These are phyloP conservation scores for Propithecus perrieri DNA, from an alignment of 2,797 vertebrate genomes.

Conservation along the genomic window DNA sequence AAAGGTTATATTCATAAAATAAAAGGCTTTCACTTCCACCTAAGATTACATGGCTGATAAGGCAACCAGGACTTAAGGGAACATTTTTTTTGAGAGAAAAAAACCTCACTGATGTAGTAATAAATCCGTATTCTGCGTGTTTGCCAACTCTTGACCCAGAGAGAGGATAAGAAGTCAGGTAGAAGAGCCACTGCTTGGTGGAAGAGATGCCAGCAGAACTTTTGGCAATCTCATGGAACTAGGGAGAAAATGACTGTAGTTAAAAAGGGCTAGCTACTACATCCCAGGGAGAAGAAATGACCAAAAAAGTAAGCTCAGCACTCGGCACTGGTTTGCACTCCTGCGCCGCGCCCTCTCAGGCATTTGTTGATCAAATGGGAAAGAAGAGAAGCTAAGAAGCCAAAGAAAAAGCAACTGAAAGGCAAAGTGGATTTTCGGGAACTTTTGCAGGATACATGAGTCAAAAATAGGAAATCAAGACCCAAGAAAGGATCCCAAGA, in stretches of 20 bases:
- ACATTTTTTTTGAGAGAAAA: not conserved
- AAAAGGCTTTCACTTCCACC: not conserved
- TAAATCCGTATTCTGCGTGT: not conserved
- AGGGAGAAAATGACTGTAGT: not conserved
- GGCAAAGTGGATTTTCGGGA: not conserved
- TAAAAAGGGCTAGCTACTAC: not conserved
- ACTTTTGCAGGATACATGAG: not conserved
- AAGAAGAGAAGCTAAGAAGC: not conserved
- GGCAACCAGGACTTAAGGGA: not conserved
- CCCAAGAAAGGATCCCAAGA: not conserved
- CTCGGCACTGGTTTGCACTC: not conserved
- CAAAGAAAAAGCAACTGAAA: not conserved
- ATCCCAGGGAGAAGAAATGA: not conserved
- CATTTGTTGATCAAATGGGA: not conserved
- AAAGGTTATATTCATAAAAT: constrained; percentile 2
- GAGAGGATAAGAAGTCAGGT: not conserved
- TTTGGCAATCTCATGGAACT: not conserved
- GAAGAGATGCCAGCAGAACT: not conserved
- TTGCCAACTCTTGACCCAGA: not conserved
- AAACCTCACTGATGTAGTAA: not conserved
- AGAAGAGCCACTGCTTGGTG: not conserved
- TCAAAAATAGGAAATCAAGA: not conserved
- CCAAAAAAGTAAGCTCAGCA: not conserved
- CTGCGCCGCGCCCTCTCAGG: not conserved
- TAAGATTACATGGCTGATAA: not conserved